A percentile compares a stretch with the other conserved stretches of the same genome.
Conservation (phyloP, 2,113 vertebrate genomes). For the Thamnophis sirtalis region DNA sequence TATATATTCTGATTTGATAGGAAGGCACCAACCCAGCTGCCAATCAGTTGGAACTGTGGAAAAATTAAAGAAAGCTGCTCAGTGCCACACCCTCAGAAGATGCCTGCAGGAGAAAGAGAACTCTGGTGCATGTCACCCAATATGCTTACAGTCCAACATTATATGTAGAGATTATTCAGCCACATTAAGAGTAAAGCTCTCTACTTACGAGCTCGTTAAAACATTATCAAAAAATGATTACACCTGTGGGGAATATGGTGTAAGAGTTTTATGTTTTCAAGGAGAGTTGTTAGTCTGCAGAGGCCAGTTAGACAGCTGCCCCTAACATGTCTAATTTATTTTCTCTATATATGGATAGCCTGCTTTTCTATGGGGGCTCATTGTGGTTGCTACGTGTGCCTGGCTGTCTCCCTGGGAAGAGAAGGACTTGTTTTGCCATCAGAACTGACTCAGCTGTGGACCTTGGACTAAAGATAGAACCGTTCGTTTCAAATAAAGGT, state of each 20-base stretch:
- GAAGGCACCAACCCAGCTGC: not conserved
- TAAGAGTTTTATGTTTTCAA: not conserved
- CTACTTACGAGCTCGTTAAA: not conserved
- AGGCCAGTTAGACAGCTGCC: not conserved
- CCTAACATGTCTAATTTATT: not conserved
- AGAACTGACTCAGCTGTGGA: not conserved
- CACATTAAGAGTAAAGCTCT: slow-evolving; percentile 14
- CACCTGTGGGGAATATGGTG: not conserved
- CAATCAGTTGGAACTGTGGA: not conserved
- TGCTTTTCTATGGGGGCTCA: not conserved
- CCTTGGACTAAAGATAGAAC: not conserved
- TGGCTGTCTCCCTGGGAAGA: not conserved
- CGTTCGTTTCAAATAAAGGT: not conserved
- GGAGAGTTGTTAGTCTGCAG: not conserved
- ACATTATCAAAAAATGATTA: not conserved
- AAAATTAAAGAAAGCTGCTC: not conserved
- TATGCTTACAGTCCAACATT: not conserved
- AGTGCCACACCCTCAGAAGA: not conserved
- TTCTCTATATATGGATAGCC: not conserved
- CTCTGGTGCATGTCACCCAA: not conserved
- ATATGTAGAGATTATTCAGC: not conserved
- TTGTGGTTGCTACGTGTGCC: not conserved
- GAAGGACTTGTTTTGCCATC: not conserved
- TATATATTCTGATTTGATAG: not conserved
- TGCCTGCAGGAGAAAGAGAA: too few species aligned